Base-by-base conservation (phyloP, 2,888 invertebrate genomes). In the Candidula unifasciata region DNA sequence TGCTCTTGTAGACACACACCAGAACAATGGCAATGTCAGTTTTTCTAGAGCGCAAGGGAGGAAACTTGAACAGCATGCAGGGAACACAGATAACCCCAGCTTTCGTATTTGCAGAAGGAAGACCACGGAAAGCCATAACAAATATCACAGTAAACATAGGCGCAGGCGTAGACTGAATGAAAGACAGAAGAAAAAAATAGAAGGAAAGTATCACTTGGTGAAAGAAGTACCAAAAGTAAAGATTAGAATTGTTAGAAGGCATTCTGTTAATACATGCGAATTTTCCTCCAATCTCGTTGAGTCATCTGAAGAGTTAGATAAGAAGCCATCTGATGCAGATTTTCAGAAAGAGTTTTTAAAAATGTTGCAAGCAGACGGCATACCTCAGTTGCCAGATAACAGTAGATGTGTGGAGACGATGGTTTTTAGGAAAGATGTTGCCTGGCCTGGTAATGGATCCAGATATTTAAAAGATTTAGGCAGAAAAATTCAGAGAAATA, bases 271-370 rank as follows among this genome's bases (percentile, higher is more conserved):
- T 10, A 57, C 77, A 37, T 57, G 57, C 0, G 21, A 33, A 74
- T 10, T 74, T 6, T 74, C 73, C 0, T 18, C 33, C 24, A n/a
- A 57, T 77, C 18, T 27, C 8, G 27, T 10, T n/a, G 77, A 60
- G 27, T 24, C 60, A 35, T 1, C 18, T 30, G 77, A 35, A 57
- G 35, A 77, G 30, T 0, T 24, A 2, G 35, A 60, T 44, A 24
- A 77, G 21, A 33, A 57, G 33, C 18, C 44, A 66, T n/a, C 16
- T 52, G 10, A 24, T 35, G 66, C 44, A 2, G 76, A 76, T 66
- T 82, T 82, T 54, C 82, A 82, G 76, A 76, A 66, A 0, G 82
- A 82, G 30, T 82, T 82, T 60, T 35, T 82, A 66, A 82, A 76
- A 35, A 82, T 82, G 76, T 52, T 82, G 35, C 66, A 73, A 10